Evolutionary conservation across 2,113 vertebrate genomes (phyloP).

Genomic region (Callipepla californica): DNA sequence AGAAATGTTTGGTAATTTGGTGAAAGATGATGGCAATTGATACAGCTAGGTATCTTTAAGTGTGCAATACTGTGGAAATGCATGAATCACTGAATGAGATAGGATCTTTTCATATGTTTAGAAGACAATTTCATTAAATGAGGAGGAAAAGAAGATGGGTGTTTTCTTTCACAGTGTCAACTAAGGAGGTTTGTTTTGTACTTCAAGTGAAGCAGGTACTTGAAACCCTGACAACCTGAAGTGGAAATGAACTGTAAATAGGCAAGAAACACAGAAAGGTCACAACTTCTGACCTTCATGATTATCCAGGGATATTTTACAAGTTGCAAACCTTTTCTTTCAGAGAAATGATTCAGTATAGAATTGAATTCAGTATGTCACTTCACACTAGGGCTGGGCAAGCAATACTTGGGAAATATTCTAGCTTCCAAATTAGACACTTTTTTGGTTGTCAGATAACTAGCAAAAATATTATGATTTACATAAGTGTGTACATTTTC

Average conservation of each 20-base stretch:
- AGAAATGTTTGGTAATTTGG: constrained; percentile 22
- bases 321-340: constrained; percentile 30
- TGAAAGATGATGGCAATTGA: background rate
- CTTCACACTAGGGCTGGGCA: background rate
- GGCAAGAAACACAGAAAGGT: constrained; percentile 1
- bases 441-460: background rate
- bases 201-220: background rate
- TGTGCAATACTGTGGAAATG: background rate
- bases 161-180: constrained; percentile 14
- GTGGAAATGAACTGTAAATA: constrained; percentile 35
- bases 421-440: constrained; percentile 12
- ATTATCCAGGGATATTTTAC: constrained; percentile 34
- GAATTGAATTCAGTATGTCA: constrained; percentile 32
- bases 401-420: background rate
- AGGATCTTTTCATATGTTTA: constrained; percentile 47
- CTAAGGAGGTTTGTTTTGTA: constrained; percentile 1
- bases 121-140: constrained; percentile 28
- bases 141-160: background rate
- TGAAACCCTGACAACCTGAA: constrained; percentile 43
- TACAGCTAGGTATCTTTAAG: constrained; percentile 27
- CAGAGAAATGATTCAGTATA: background rate
- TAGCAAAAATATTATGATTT: background rate
- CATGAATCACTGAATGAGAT: constrained; percentile 8
- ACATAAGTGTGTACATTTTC: background rate
- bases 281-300: constrained; percentile 35